Evolutionary conservation across 2,113 vertebrate genomes (phyloP).

Genomic region (Riparia riparia): DNA sequence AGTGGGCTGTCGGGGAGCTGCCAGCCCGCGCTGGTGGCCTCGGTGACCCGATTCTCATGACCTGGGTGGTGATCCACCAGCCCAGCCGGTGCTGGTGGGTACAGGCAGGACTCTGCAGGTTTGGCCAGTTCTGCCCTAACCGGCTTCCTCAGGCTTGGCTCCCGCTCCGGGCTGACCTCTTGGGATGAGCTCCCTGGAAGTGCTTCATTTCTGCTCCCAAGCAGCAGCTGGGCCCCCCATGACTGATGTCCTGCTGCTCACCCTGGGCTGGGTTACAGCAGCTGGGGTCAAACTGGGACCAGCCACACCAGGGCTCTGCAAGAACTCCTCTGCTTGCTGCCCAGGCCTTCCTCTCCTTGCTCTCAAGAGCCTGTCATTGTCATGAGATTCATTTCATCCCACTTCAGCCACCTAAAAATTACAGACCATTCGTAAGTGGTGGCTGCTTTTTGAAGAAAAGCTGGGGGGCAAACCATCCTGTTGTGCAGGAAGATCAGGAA

Average conservation of each 20-base stretch:
- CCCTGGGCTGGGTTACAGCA: background rate
- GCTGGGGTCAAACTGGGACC: background rate
- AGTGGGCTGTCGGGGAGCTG: background rate
- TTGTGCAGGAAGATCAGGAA: slow-evolving; percentile 51
- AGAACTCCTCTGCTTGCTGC: background rate
- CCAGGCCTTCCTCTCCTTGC: background rate
- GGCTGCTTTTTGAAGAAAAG: slow-evolving; percentile 11
- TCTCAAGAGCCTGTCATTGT: background rate
- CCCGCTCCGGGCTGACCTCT: background rate
- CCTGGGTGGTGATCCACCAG: background rate
- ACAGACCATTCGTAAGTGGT: background rate
- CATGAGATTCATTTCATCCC: background rate
- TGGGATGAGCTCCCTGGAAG: background rate
- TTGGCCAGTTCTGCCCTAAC: background rate
- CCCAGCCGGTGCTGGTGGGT: background rate
- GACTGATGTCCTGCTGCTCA: background rate
- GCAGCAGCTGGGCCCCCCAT: too few relatives aligned
- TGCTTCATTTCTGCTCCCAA: background rate
- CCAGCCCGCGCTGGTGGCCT: background rate
- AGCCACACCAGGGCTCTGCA: background rate
- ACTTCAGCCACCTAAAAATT: slow-evolving; percentile 29
- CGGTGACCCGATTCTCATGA: slow-evolving; percentile 30
- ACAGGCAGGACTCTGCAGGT: background rate
- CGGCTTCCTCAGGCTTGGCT: background rate
- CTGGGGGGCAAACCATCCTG: background rate